Evolutionary conservation across 2,113 vertebrate species (phyloP).

Genomic region (Anoura caudifer): DNA sequence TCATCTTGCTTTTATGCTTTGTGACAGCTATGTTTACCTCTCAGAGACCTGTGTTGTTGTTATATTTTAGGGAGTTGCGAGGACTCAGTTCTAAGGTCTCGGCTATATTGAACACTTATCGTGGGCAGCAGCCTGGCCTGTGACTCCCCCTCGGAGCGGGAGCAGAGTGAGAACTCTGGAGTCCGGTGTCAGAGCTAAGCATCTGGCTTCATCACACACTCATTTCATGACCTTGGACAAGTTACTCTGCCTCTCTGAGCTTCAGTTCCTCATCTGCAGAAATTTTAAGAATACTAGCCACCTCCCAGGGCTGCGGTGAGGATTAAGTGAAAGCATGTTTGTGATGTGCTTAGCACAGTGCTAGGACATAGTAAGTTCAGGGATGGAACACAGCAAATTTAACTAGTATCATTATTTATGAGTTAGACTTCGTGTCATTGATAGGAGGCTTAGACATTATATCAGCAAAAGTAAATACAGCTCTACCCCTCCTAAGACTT

Average conservation of each 20-base stretch:
- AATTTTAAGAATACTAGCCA: not conserved
- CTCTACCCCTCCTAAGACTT: not conserved
- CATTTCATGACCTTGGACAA: not conserved
- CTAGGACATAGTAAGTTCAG: not conserved
- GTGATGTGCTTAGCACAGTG: not conserved
- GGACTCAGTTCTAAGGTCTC: not conserved
- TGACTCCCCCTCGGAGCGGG: not conserved
- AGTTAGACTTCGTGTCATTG: not conserved
- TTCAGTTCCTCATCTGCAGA: not conserved
- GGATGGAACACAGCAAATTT: not conserved
- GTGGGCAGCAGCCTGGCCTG: not conserved
- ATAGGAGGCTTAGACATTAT: not conserved
- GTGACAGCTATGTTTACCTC: not conserved
- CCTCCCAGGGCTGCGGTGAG: not conserved
- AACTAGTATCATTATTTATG: not conserved
- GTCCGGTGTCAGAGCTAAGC: not conserved
- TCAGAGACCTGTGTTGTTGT: not conserved
- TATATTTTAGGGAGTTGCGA: not conserved
- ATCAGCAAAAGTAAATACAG: not conserved
- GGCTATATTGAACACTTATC: not conserved
- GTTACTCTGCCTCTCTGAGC: not conserved
- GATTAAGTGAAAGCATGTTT: not conserved
- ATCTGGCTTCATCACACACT: not conserved
- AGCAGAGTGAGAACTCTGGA: not conserved
- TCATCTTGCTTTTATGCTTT: not conserved